These are phyloP conservation scores for Distichodus sexfasciatus DNA, from an alignment of 2,797 vertebrate genomes.

Conservation along the genomic window DNA sequence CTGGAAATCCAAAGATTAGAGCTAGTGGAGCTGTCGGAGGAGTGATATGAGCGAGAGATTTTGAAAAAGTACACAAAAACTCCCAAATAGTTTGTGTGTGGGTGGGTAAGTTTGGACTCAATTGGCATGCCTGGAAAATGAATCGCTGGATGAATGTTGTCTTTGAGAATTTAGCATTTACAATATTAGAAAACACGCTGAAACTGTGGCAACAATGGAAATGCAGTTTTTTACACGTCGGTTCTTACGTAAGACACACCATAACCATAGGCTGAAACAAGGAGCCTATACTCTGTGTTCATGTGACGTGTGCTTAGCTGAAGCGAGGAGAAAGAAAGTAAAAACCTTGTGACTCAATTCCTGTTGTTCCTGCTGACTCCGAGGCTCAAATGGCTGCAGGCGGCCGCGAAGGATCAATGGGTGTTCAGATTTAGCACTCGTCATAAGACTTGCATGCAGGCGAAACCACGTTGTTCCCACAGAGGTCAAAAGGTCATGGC, in stretches of 20 bases:
- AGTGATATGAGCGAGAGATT: conserved; percentile 5
- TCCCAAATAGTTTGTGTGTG: conserved; percentile 12
- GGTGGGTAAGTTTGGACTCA: conserved; percentile 25
- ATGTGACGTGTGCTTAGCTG: no score
- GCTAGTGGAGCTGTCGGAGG: conserved; percentile 1
- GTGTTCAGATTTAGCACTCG: conserved; percentile 52
- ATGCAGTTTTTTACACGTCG: no score
- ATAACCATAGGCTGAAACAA: no score
- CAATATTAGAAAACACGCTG: no score
- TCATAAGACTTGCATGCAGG: conserved; percentile 61
- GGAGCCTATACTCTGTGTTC: no score
- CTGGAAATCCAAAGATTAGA: neutral
- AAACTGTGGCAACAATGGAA: no score
- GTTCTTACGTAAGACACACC: no score
- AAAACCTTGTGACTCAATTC: conserved; percentile 68
- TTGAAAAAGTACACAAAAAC: conserved; percentile 42
- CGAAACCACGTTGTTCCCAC: conserved; percentile 34
- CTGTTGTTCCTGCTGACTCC: conserved; percentile 40
- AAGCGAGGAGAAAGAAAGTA: no score
- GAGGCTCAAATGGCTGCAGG: conserved; percentile 12
- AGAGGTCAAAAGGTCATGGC: conserved; percentile 25
- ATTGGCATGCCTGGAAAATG: conserved; percentile 1
- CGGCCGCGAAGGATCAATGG: conserved; percentile 56
- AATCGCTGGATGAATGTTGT: no score
- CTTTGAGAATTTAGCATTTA: no score